Evolutionary conservation across 2,113 vertebrate genomes (phyloP), one percentile per base, ranked within the genome.

Genomic region (Poeciliopsis prolifica): DNA sequence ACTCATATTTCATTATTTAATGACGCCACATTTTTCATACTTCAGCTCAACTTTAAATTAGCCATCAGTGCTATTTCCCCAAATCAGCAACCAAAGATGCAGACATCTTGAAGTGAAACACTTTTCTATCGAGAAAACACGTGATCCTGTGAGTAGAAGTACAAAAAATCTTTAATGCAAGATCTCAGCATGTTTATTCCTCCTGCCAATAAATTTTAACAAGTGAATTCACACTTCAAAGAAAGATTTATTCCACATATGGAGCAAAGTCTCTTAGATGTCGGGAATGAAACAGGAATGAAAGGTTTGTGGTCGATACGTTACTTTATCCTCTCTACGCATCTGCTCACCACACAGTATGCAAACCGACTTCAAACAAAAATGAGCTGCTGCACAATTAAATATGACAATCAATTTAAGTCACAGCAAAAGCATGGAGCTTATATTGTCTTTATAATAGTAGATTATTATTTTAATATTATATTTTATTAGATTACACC

Each of bases 191-290:
- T 58, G 24, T 58, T 58, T 58, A 54, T 58, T 58, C 51, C 51
- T 11, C 22, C 51, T 58, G 24, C 24, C 35, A 37, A 40, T n/a
- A 65, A 40, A 37, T 65, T 37, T 11, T 9, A 15, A 33, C 33
- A 40, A 22, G 35, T 65, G 10, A 65, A 65, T n/a, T 19, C 22
- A 26, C 35, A 29, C 65, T 67, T 67, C 37, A 67, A 12, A 37
- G 12, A 66, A 26, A 42, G 24, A 66, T 66, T 66, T 66, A 42
- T 65, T 65, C 33, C 51, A 3, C 29, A 64, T 65, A 13, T 66
- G 64, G 24, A 8, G n/a, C 28, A 10, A 44, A 29, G 14, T 67
- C n/a, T 17, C 40, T 66, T 66, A 40, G 35, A n/a, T 66, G 65
- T 26, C 1, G n/a, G n/a, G 65, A 66, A 26, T n/a, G 8, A n/a